Conservation (phyloP, 2,888 invertebrate genomes). For the Crocallis elinguaria region DNA sequence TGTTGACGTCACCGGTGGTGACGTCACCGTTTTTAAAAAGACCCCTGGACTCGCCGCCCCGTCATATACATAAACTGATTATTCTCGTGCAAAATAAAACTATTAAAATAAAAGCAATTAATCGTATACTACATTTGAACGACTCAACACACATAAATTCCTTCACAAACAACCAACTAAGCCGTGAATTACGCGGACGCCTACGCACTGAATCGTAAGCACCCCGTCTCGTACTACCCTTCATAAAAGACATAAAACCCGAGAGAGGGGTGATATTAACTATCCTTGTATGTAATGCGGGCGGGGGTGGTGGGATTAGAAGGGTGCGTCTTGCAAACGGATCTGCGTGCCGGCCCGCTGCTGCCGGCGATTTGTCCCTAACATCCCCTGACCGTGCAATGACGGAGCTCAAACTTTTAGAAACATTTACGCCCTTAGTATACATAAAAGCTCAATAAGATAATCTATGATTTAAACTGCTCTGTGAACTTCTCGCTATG, state of each 20-base stretch:
- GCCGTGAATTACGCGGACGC: slow-evolving; percentile 29
- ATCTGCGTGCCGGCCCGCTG: slow-evolving; percentile 77
- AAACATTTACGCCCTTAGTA: slow-evolving; percentile 30
- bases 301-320: slow-evolving; percentile 60
- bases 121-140: slow-evolving; percentile 3
- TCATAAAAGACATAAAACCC: slow-evolving; percentile 80
- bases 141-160: not conserved
- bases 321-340: slow-evolving; percentile 83
- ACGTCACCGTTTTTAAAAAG: too few species aligned
- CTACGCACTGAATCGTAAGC: slow-evolving; percentile 41
- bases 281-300: slow-evolving; percentile 80
- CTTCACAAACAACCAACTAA: slow-evolving; percentile 27
- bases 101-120: not conserved
- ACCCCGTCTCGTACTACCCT: slow-evolving; percentile 49
- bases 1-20: too few species aligned
- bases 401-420: slow-evolving; percentile 52
- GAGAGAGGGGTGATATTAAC: slow-evolving; percentile 66
- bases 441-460: too few species aligned
- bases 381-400: slow-evolving; percentile 62
- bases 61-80: too few species aligned
- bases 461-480: too few species aligned
- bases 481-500: too few species aligned
- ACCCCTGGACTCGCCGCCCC: too few species aligned
- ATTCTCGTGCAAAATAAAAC: too few species aligned
- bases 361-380: slow-evolving; percentile 78